A percentile compares a stretch with the other conserved stretches of the same genome.
Evolutionary conservation across 2,113 vertebrate genomes (phyloP).

Genomic region (Phalacrocorax brasilianus): DNA sequence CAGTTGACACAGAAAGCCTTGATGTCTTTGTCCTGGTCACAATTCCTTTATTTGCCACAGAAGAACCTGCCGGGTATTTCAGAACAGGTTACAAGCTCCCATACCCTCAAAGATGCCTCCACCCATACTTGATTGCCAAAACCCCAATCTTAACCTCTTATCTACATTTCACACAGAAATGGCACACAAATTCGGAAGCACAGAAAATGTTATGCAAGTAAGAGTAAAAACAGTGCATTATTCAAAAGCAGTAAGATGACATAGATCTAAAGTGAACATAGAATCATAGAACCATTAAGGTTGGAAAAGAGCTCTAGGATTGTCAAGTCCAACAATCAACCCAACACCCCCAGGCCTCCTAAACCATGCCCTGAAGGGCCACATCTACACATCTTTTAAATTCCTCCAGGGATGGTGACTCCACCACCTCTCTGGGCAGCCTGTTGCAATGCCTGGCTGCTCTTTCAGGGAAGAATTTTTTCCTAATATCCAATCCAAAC

Average conservation of each 20-base stretch:
- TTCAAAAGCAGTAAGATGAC: background rate
- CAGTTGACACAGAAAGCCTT: background rate
- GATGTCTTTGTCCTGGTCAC: background rate
- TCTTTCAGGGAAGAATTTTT: no score
- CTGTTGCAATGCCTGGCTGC: no score
- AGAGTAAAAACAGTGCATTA: background rate
- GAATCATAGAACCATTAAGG: no score
- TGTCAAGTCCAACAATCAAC: no score
- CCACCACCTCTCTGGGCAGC: no score
- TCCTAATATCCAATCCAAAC: no score
- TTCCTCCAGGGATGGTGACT: no score
- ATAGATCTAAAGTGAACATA: background rate
- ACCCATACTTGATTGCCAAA: background rate
- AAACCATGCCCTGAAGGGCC: no score
- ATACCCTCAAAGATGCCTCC: background rate
- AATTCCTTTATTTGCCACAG: background rate
- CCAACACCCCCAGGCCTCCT: no score
- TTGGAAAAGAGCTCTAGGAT: no score
- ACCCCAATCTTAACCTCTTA: background rate
- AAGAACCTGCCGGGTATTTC: background rate
- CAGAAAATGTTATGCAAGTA: background rate
- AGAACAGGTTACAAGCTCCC: background rate
- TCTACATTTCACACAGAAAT: background rate
- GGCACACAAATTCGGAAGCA: rapidly evolving
- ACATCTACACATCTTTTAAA: no score